phyloP scores from a whole-genome alignment of 2,113 vertebrate genomes.

The Chunga burmeisteri region DNA sequence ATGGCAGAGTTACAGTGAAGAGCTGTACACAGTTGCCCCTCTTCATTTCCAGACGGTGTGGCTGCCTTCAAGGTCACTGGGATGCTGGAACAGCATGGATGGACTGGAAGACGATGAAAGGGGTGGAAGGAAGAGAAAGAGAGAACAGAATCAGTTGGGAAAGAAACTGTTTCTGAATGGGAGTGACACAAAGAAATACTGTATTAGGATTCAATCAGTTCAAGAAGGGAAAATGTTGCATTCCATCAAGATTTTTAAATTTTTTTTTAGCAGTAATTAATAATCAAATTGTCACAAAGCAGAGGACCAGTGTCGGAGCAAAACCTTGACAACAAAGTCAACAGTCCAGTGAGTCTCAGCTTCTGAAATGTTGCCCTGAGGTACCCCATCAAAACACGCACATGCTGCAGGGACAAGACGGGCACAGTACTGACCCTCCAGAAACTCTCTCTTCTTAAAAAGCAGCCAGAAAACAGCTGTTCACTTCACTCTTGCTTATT shows the following conservation, averaged over 20 bases:
- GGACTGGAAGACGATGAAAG: background rate
- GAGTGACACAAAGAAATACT: background rate
- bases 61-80: background rate
- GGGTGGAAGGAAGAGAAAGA: background rate
- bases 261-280: background rate
- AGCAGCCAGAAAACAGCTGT: background rate
- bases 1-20: background rate
- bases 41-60: accelerated
- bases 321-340: background rate
- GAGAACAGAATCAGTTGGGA: background rate
- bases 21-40: background rate
- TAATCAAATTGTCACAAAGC: background rate
- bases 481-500: background rate
- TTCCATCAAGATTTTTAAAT: background rate
- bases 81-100: background rate
- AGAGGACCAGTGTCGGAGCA: background rate
- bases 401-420: accelerated
- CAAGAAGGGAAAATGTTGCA: background rate
- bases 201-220: background rate
- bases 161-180: background rate
- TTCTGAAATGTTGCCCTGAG: background rate
- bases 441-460: background rate
- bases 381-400: background rate
- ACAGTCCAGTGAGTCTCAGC: background rate
- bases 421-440: background rate